Percentiles rank a stretch among this genome's conserved stretches.
These are phyloP conservation scores for Allobates femoralis DNA, from an alignment of 2,797 vertebrate genomes.

Conservation along the genomic window DNA sequence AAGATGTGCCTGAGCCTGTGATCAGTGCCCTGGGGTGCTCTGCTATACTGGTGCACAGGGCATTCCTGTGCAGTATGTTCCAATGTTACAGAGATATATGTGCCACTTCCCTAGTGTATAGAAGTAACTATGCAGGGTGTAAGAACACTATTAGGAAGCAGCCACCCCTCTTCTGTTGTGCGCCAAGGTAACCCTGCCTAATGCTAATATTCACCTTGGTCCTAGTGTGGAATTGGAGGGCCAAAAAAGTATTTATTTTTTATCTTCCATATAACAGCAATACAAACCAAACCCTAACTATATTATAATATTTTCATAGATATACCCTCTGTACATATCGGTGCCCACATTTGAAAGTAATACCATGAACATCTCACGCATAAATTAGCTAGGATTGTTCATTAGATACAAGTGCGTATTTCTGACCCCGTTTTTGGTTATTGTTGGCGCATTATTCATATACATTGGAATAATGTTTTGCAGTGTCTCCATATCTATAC, in stretches of 20 bases:
- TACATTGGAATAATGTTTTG: not conserved
- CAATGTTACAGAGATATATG: not conserved
- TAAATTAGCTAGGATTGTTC: not conserved
- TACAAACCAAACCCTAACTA: not conserved
- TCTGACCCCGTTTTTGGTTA: not conserved
- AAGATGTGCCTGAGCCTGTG: no score
- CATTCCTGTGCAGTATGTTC: no score
- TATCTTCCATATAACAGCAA: no score
- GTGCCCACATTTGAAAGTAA: not conserved
- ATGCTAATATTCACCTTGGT: not conserved
- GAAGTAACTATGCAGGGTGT: not conserved
- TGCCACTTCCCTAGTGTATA: not conserved
- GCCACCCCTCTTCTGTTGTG: not conserved
- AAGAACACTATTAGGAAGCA: not conserved
- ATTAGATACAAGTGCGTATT: not conserved
- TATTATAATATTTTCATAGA: not conserved
- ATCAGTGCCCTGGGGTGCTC: no score
- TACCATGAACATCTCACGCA: not conserved
- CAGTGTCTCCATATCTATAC: not conserved
- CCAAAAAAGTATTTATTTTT: not conserved
- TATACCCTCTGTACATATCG: not conserved
- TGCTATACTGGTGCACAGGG: no score
- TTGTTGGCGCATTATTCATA: not conserved
- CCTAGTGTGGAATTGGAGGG: not conserved
- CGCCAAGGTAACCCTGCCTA: not conserved